Evolutionary conservation across 2,888 invertebrate genomes (phyloP), one percentile per base, ranked within the genome.

Genomic region (Dynastes grantii): DNA sequence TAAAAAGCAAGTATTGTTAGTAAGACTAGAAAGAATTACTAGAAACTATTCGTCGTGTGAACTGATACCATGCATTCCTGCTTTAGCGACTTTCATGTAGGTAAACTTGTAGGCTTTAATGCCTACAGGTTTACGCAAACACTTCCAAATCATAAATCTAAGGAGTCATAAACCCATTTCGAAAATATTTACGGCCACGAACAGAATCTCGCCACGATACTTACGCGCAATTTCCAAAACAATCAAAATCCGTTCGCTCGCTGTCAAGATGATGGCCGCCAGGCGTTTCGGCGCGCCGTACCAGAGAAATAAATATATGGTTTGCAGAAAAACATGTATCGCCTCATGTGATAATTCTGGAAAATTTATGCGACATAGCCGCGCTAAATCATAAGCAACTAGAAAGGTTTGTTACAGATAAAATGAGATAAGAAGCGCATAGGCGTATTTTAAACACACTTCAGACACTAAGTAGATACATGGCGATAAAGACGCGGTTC

Each of bases 101-200:
- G 55, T 55, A 55, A 55, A 55, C 55, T 29, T 55, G 58, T 71
- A 55, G 55, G 37, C 37, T 37, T 65, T 55, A 61, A 45, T 45
- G 61, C 40, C 27, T 58, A 16, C 22, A 58, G 22, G 55, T 22
- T 58, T 58, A 22, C 9, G 61, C 73, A 61, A 61, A 61, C 61
- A 61, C 61, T 37, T 75, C 63, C 73, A 75, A 75, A 75, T 61
- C 73, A 29, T 75, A 75, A 75, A 75, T 75, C 61, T 61, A 55
- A 75, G 61, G n/a, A 40, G 40, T 75, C 73, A 45, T 75, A 75
- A 75, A 75, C 73, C 73, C 73, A 75, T 75, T 75, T 75, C 49
- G 73, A 61, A 75, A 55, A 61, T 75, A 61, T 75, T 75, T 75
- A 75, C 49, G 61, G n/a, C 61, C 37, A 16, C 37, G 29, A 45